These are phyloP conservation scores for Microcebus ravelobensis DNA, from an alignment of 2,113 vertebrate genomes.

Conservation along the genomic window DNA sequence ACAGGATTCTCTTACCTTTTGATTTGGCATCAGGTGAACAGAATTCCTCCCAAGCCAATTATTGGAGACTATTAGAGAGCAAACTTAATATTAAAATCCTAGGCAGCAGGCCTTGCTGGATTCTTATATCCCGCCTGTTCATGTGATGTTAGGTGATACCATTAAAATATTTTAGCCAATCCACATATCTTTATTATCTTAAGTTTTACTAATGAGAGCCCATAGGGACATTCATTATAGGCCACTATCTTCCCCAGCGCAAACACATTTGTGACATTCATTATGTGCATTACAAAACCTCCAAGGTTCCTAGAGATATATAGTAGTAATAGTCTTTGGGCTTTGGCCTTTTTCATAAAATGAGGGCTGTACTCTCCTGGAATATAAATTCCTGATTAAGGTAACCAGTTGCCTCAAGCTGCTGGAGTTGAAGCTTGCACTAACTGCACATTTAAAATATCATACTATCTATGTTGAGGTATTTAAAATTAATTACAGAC, in stretches of 20 bases:
- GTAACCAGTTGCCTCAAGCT: neutral
- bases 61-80: neutral
- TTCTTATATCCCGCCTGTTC: neutral
- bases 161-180: neutral
- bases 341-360: neutral
- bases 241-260: neutral
- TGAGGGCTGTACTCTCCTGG: neutral
- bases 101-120: neutral
- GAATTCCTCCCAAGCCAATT: neutral
- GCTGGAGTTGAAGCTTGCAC: neutral
- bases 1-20: neutral
- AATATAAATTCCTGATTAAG: constrained; percentile 45
- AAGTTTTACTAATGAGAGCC: neutral
- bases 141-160: neutral
- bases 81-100: neutral
- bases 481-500: constrained; percentile 13
- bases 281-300: neutral
- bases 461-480: neutral
- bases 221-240: neutral
- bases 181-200: neutral
- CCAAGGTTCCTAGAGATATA: neutral
- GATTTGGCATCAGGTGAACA: neutral
- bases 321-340: neutral
- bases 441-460: neutral
- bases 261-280: neutral